Percentiles rank a stretch among this genome's conserved stretches.
Conservation (phyloP, 2,113 vertebrate species). For the Perca flavescens region DNA sequence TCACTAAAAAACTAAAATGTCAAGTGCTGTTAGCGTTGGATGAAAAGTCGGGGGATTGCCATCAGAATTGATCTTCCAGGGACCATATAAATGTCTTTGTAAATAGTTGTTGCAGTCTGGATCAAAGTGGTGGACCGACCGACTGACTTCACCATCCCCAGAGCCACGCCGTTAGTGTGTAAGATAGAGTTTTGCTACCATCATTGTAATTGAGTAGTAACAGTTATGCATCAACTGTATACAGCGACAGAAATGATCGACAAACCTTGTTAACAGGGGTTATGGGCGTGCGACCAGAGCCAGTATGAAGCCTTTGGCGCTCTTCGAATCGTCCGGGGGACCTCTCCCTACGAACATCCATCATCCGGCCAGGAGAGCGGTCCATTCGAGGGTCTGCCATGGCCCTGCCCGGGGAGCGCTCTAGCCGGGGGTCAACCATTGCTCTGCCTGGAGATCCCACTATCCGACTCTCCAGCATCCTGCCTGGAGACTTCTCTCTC, state of each 20-base stretch:
- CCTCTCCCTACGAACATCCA: constrained; percentile 91
- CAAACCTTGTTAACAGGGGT: constrained; percentile 93
- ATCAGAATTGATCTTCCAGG: background rate
- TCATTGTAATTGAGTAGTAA: background rate
- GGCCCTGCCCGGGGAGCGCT: constrained; percentile 91
- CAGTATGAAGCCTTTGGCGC: constrained; percentile 91
- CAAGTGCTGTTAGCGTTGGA: background rate
- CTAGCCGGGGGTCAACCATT: constrained; percentile 90
- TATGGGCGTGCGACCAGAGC: constrained; percentile 91
- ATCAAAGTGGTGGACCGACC: too few species aligned
- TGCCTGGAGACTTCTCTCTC: constrained; percentile 93
- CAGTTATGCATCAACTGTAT: background rate
- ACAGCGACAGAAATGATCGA: background rate
- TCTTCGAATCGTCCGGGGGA: constrained; percentile 94
- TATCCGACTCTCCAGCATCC: constrained; percentile 90
- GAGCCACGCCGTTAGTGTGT: too few species aligned
- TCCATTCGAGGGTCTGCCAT: constrained; percentile 91
- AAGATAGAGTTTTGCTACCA: too few species aligned
- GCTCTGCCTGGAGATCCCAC: constrained; percentile 81
- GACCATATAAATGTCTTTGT: too few species aligned
- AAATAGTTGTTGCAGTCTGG: too few species aligned
- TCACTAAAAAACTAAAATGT: background rate
- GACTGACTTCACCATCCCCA: too few species aligned
- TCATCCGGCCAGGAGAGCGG: constrained; percentile 88
- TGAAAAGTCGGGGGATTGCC: background rate